phyloP scores from a whole-genome alignment of 2,797 vertebrate genomes.

The Coluber constrictor region DNA sequence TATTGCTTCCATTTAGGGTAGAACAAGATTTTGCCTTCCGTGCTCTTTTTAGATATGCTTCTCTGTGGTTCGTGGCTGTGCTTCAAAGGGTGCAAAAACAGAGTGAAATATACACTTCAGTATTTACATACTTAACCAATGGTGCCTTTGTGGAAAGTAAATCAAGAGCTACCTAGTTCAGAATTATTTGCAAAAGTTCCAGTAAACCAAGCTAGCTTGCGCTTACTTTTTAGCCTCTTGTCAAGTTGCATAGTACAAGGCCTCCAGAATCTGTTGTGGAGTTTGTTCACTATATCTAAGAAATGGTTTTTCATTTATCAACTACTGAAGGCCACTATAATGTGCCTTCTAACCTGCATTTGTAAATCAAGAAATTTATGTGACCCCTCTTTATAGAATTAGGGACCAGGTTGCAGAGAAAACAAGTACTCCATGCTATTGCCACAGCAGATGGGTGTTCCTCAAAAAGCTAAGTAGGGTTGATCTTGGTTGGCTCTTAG shows the following conservation, averaged over 20 bases:
- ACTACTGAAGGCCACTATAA: not conserved
- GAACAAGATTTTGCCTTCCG: not conserved
- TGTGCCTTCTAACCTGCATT: not conserved
- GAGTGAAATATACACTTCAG: not conserved
- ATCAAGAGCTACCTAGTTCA: not conserved
- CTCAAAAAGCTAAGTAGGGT: not conserved
- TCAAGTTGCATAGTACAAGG: not conserved
- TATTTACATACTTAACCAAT: not conserved
- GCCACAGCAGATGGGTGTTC: not conserved
- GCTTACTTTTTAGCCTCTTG: not conserved
- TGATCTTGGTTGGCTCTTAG: not conserved
- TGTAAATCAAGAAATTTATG: not conserved
- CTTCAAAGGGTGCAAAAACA: not conserved
- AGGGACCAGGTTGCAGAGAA: not conserved
- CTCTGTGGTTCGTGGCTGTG: not conserved
- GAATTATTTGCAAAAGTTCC: not conserved
- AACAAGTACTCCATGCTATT: not conserved
- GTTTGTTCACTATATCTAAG: not conserved
- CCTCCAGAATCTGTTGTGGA: not conserved
- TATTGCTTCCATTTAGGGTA: not conserved
- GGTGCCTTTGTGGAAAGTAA: not conserved
- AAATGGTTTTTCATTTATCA: not conserved
- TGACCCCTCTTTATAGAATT: not conserved
- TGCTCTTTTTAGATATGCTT: not conserved
- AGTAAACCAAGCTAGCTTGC: not conserved